Base-by-base conservation (phyloP, 2,113 vertebrate species). In the Micronisus gabar region DNA sequence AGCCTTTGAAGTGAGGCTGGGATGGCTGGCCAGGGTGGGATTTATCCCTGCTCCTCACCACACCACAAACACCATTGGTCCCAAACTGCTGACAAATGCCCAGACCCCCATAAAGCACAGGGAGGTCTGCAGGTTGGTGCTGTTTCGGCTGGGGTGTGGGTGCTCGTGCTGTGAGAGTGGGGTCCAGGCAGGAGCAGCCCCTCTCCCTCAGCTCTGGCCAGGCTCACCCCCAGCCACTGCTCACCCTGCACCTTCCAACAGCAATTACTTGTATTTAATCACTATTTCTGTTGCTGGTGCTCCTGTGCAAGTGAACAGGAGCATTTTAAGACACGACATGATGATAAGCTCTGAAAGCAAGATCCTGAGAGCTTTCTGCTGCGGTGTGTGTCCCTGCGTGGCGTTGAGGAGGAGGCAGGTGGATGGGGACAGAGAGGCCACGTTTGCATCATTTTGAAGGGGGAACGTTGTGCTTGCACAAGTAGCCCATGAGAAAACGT, bases 331-430 rank as follows among this genome's bases (percentile, higher is more conserved):
- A 7, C 20, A 1, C 10, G 78, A 3, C 0, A 3, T 29, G 88
- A 32, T 43, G 25, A 1, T 1, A 4, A 27, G 40, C 58, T 48
- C 38, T 3, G 8, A 15, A 10, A 45, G 65, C 26, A 14, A 19
- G 67, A 12, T 10, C n/a, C 59, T 2, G 3, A 29, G 41, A 12
- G 11, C 38, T 27, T 30, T n/a, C 16, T 3, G 17, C 61, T 22
- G 58, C 6, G 15, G 27, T 7, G 5, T 2, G 4, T 7, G 9
- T 1, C 8, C 38, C 74, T 23, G 47, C 6, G 0, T 0, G 1
- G 34, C 2, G 2, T 2, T 22, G 73, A 71, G 78, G 32, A 40
- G 32, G 62, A 45, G 32, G 32, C 5, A 1, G 13, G 0, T 17
- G 63, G 66, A 3, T 29, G 58, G 68, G 50, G 43, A 5, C 0